A percentile compares a stretch with the other conserved stretches of the same genome.
phyloP scores from a whole-genome alignment of 2,888 invertebrate species.

The Aporophyla lueneburgensis region DNA sequence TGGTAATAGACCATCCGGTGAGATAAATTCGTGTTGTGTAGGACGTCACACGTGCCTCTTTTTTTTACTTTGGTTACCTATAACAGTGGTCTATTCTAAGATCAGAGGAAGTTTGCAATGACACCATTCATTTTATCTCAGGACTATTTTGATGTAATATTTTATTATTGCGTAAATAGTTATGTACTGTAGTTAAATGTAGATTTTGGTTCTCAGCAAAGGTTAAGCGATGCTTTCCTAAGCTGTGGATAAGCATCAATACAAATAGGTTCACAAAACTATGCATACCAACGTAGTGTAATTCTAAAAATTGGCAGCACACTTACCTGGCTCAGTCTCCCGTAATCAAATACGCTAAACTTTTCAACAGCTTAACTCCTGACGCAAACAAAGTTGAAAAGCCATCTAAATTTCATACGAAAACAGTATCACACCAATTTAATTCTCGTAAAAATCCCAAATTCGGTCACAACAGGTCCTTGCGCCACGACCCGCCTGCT shows the following conservation, averaged over 20 bases:
- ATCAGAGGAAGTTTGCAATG: background rate
- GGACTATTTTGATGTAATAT: background rate
- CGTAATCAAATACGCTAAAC: slow-evolving; percentile 21
- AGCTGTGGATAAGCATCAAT: background rate
- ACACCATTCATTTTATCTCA: background rate
- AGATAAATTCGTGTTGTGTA: background rate
- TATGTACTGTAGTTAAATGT: background rate
- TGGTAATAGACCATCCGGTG: background rate
- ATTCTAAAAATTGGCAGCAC: background rate
- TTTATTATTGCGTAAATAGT: background rate
- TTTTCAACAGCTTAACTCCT: slow-evolving; percentile 14
- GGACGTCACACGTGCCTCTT: background rate
- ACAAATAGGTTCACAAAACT: background rate
- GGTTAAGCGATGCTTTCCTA: background rate
- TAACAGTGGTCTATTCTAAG: background rate
- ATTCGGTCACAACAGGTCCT: slow-evolving; percentile 26
- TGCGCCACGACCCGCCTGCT: too few relatives aligned
- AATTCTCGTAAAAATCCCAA: slow-evolving; percentile 46
- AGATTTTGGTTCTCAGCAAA: background rate
- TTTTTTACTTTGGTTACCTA: background rate
- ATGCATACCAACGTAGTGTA: background rate
- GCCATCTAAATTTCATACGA: slow-evolving; percentile 55
- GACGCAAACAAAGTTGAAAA: slow-evolving; percentile 34
- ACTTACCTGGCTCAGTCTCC: background rate
- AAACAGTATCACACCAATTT: slow-evolving; percentile 43